Evolutionary conservation across 2,113 vertebrate genomes (phyloP), one percentile per base, ranked within the genome.

Genomic region (Hydrochoerus hydrochaeris): DNA sequence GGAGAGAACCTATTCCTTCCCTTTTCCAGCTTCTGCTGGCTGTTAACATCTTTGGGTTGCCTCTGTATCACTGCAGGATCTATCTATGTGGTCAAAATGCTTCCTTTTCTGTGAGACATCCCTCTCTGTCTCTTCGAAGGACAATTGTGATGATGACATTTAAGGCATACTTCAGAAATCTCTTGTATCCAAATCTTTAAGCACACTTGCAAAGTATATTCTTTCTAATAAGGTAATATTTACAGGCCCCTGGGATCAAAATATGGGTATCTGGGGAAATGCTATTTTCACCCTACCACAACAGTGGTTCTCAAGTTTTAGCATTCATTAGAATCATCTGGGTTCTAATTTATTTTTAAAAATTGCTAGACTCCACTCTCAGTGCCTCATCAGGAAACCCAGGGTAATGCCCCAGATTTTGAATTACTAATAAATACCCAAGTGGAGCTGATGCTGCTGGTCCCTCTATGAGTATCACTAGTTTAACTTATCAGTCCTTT

Each of bases 101-200:
- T 32, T 54, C 49, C 16, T 62, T 3, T 10, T 58, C 60, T 52
- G 22, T 41, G 16, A 30, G 2, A 30, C 28, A 24, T 38, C 75
- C 54, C 32, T 41, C 32, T 41, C 77, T 60, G 13, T 35, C 75
- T 73, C 78, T 60, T 58, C 41, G 13, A 54, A 84, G 52, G n/a
- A 49, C 5, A 46, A 7, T 17, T n/a, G 12, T 52, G 49, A 46
- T 88, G 88, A 80, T 17, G 17, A 58, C 49, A 52, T 82, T 87
- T 60, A 87, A 41, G 38, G 46, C 63, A 57, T 28, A 73, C 49
- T 24, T 11, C 26, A 81, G 20, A 17, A 57, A 41, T 38, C 28
- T 58, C 44, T 81, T 87, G 16, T 58, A 30, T 88, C 88, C 28
- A 82, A 16, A 78, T 94, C 91, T 89, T 93, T n/a, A 85, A 78